phyloP scores from a whole-genome alignment of 1,140 invertebrate genomes.

The Calephelis nemesis region DNA sequence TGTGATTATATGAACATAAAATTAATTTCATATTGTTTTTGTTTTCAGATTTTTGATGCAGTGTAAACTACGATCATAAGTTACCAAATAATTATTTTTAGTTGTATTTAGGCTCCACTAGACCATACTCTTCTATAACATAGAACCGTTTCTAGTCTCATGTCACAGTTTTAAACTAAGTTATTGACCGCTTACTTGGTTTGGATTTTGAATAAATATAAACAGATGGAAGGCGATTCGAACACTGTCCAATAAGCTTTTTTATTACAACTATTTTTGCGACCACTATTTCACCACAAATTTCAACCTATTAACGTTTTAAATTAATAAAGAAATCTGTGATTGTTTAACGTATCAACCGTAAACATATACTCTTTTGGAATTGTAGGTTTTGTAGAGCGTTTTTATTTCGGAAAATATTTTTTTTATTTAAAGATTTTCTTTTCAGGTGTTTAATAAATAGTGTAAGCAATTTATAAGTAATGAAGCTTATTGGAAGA shows the following conservation, averaged over 20 bases:
- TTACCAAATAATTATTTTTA: slow-evolving; percentile 27
- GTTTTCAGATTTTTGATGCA: slow-evolving; percentile 25
- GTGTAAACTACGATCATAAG: slow-evolving; percentile 12
- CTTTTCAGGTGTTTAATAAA: too few species aligned
- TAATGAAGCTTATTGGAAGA: too few species aligned
- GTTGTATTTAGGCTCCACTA: slow-evolving; percentile 22
- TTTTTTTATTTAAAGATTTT: too few species aligned
- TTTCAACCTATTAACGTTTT: neutral
- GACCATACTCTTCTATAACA: slow-evolving; percentile 11
- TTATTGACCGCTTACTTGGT: slow-evolving; percentile 34
- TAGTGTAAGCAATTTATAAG: too few species aligned
- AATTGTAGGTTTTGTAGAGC: too few species aligned
- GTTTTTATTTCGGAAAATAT: too few species aligned
- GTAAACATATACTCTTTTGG: too few species aligned
- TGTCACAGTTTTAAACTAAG: slow-evolving; percentile 74
- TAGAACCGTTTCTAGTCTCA: slow-evolving; percentile 65
- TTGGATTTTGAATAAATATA: neutral
- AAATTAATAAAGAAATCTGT: too few species aligned
- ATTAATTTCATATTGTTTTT: neutral
- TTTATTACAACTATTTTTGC: neutral
- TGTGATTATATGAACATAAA: neutral
- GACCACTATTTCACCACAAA: neutral
- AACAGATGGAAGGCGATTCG: neutral
- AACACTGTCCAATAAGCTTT: neutral
- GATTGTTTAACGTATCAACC: too few species aligned